Conservation (phyloP, 2,888 invertebrate genomes). For the Limnephilus auricula region DNA sequence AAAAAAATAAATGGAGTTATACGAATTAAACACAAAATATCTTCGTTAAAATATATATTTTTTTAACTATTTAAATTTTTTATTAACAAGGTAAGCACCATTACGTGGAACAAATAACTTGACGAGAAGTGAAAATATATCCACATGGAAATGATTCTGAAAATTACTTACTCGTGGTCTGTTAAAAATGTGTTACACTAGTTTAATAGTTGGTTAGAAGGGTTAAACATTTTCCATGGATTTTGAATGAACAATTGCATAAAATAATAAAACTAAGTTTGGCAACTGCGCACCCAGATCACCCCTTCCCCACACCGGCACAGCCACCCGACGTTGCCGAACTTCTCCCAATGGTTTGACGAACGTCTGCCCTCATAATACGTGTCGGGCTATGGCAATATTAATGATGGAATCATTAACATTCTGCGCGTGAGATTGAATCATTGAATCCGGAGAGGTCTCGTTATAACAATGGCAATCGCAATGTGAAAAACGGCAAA, state of each 20-base stretch:
- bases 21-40: no score
- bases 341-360: constrained; percentile 11
- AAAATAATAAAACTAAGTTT: not conserved
- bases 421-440: constrained; percentile 3
- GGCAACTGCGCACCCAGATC: not conserved
- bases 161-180: not conserved
- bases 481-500: not conserved
- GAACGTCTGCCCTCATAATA: not conserved
- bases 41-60: no score
- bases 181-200: not conserved
- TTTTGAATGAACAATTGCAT: not conserved
- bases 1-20: no score
- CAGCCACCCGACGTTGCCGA: constrained; percentile 8
- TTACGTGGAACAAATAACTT: no score
- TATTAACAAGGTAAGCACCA: no score
- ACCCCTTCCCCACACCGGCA: not conserved
- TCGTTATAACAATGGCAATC: not conserved
- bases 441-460: not conserved
- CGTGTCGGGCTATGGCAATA: not conserved
- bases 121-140: no score
- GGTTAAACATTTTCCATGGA: not conserved
- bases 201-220: not conserved
- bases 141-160: no score
- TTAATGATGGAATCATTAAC: constrained; percentile 18
- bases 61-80: no score